phyloP scores from a whole-genome alignment of 2,113 vertebrate species.

The Etheostoma cragini region DNA sequence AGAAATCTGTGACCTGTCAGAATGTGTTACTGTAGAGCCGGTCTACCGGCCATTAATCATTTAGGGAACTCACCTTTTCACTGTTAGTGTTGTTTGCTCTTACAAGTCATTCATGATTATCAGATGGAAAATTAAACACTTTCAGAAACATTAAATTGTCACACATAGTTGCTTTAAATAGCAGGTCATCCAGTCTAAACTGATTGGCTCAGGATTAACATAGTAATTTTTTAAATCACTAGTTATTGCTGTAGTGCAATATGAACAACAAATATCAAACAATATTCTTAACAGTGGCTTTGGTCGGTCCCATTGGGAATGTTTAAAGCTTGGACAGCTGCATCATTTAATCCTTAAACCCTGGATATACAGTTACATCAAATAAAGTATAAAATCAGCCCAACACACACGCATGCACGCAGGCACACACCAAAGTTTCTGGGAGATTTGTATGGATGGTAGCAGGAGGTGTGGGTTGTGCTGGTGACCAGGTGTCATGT shows the following conservation, averaged over 20 bases:
- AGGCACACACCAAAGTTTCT: slow-evolving; percentile 11
- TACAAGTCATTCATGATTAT: too few relatives aligned
- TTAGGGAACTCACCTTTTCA: too few relatives aligned
- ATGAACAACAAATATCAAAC: slow-evolving; percentile 15
- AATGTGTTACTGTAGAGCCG: too few relatives aligned
- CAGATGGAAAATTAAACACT: too few relatives aligned
- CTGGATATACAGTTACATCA: slow-evolving; percentile 6
- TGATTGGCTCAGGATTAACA: background rate
- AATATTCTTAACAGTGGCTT: slow-evolving; percentile 11
- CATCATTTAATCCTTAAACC: slow-evolving; percentile 24
- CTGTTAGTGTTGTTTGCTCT: too few relatives aligned
- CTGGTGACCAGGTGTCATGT: slow-evolving; percentile 64
- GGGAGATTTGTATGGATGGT: slow-evolving; percentile 23
- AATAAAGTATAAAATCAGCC: slow-evolving; percentile 32
- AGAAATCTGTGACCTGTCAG: too few relatives aligned
- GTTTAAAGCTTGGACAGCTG: slow-evolving; percentile 47
- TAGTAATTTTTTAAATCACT: background rate
- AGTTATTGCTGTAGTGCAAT: background rate
- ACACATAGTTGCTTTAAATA: background rate
- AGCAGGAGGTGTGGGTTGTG: slow-evolving; percentile 53
- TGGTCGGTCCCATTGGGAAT: slow-evolving; percentile 45
- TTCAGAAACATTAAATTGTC: too few relatives aligned
- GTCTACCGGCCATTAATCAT: too few relatives aligned
- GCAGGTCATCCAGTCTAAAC: background rate
- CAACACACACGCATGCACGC: background rate